These are phyloP conservation scores for Orchestes rusci DNA, from an alignment of 2,888 invertebrate species.

Conservation along the genomic window DNA sequence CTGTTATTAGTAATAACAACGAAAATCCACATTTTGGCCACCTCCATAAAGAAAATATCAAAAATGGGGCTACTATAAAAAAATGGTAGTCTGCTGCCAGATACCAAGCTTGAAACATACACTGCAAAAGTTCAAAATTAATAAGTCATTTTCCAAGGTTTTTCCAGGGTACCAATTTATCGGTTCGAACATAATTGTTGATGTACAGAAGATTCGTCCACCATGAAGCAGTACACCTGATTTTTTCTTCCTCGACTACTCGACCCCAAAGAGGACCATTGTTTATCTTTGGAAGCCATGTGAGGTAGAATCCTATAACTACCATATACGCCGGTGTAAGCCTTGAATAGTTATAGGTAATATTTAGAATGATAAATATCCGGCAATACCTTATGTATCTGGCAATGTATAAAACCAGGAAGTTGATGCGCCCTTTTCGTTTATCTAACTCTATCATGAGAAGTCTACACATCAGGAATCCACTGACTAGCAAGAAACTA, in stretches of 20 bases:
- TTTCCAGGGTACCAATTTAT: conserved; percentile 50
- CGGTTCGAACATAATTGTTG: conserved; percentile 64
- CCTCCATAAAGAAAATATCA: conserved; percentile 62
- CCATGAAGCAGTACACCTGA: conserved; percentile 61
- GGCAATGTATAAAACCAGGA: conserved; percentile 54
- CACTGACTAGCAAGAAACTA: conserved; percentile 62
- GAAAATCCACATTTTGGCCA: conserved; percentile 53
- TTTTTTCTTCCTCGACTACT: conserved; percentile 48
- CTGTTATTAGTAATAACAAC: conserved; percentile 46
- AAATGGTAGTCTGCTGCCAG: conserved; percentile 45
- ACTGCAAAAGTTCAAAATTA: conserved; percentile 42
- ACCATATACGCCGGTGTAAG: conserved; percentile 69
- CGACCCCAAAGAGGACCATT: conserved; percentile 70
- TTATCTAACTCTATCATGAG: conserved; percentile 61
- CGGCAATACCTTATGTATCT: conserved; percentile 69
- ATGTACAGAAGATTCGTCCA: conserved; percentile 69
- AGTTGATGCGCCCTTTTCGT: conserved; percentile 55
- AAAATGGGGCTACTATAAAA: conserved; percentile 55
- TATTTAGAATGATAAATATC: too few relatives aligned
- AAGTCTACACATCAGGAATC: conserved; percentile 62
- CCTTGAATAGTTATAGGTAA: too few relatives aligned
- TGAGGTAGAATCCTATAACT: conserved; percentile 65
- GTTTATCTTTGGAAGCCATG: conserved; percentile 61
- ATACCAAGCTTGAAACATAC: conserved; percentile 71
- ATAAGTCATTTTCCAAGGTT: neutral